Percentiles rank a stretch among this genome's conserved stretches.
These are phyloP conservation scores for Pyrgus malvae DNA, from an alignment of 2,888 invertebrate genomes.

Conservation along the genomic window DNA sequence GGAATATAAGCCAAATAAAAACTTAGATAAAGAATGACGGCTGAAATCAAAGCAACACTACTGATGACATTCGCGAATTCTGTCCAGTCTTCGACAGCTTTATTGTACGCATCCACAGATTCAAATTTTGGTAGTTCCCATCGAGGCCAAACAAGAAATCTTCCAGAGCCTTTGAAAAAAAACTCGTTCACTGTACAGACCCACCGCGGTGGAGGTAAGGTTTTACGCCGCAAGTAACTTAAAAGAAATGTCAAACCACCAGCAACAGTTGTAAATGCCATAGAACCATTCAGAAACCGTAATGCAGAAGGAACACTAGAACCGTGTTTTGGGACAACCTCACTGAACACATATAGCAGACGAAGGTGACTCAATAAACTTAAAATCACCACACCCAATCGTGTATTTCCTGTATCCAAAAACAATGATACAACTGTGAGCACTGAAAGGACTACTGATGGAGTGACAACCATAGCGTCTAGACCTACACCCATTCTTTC, in stretches of 20 bases:
- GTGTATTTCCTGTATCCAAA: constrained; percentile 41
- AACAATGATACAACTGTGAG: constrained; percentile 42
- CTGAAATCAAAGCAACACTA: no score
- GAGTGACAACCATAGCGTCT: constrained; percentile 44
- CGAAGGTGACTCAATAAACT: constrained; percentile 45
- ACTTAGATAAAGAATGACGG: not conserved
- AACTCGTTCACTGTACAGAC: constrained; percentile 38
- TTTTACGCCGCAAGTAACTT: constrained; percentile 35
- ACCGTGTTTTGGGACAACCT: constrained; percentile 42
- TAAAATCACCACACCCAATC: constrained; percentile 44
- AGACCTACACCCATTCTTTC: constrained; percentile 47
- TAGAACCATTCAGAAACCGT: constrained; percentile 45
- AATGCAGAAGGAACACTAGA: constrained; percentile 45
- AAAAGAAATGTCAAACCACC: constrained; percentile 41
- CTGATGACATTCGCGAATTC: constrained; percentile 46
- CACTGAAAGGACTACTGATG: constrained; percentile 41
- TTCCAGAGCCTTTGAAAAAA: constrained; percentile 36
- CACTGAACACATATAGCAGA: constrained; percentile 38
- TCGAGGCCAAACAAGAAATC: constrained; percentile 39
- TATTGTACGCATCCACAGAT: not conserved
- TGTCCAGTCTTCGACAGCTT: constrained; percentile 37
- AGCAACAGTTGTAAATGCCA: constrained; percentile 39
- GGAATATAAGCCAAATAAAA: not conserved
- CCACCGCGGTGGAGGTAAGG: constrained; percentile 33
- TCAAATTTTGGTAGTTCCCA: constrained; percentile 35